phyloP scores from a whole-genome alignment of 2,113 vertebrate species.

The Galemys pyrenaicus region DNA sequence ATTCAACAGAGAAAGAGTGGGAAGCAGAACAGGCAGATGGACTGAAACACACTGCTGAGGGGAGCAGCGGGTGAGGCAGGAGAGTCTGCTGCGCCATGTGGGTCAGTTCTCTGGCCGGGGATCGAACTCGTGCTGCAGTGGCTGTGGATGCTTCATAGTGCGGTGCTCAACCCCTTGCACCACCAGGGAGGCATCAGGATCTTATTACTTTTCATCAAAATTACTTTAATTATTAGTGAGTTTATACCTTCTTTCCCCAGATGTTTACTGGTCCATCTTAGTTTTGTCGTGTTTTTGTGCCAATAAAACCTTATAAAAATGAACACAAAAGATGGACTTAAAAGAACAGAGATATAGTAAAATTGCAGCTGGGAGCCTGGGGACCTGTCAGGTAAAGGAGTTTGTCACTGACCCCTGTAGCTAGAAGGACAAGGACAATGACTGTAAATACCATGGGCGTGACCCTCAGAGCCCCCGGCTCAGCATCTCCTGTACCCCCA shows the following conservation, averaged over 20 bases:
- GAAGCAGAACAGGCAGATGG: no score
- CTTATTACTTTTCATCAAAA: background rate
- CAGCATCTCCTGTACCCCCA: no score
- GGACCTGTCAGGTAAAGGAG: background rate
- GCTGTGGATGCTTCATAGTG: no score
- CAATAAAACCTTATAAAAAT: background rate
- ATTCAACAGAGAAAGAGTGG: no score
- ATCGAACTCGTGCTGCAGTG: no score
- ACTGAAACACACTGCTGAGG: no score
- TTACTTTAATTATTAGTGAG: background rate
- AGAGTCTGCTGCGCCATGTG: no score
- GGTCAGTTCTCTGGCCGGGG: no score
- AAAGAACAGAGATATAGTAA: background rate
- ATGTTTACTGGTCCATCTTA: background rate
- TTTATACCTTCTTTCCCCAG: background rate
- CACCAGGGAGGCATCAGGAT: no score
- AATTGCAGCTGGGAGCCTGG: background rate
- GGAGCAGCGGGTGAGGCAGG: no score
- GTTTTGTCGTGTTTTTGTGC: background rate
- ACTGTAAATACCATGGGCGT: background rate
- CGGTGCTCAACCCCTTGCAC: no score
- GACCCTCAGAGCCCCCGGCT: background rate
- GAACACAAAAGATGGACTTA: background rate
- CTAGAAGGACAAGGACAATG: background rate
- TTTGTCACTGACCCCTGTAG: background rate